These are phyloP conservation scores for Hirudinaria manillensis DNA, from an alignment of 2,888 invertebrate species.

Conservation along the genomic window DNA sequence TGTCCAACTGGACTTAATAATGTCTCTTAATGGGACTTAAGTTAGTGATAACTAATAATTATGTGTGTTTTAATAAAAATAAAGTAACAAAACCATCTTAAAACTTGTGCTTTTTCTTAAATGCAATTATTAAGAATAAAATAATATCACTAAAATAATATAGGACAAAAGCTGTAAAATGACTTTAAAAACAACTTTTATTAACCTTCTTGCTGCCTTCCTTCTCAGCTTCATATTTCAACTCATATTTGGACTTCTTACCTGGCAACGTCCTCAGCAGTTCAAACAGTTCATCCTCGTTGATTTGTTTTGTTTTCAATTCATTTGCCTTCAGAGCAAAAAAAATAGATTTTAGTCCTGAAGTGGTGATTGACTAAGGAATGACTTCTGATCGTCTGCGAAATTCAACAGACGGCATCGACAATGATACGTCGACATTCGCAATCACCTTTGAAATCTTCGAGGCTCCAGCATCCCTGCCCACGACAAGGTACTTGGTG, in stretches of 20 bases:
- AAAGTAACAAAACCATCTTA: no score
- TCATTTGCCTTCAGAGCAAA: slow-evolving; percentile 45
- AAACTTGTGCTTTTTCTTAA: no score
- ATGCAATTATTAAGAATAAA: no score
- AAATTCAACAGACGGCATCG: no score
- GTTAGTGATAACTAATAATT: no score
- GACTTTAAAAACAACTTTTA: neutral
- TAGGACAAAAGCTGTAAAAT: neutral
- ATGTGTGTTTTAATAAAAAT: no score
- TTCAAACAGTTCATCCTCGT: slow-evolving; percentile 76
- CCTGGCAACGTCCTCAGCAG: slow-evolving; percentile 62
- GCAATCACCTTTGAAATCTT: slow-evolving; percentile 67
- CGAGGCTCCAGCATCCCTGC: slow-evolving; percentile 77
- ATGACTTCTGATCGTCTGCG: no score
- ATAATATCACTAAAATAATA: neutral
- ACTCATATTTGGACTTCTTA: slow-evolving; percentile 50
- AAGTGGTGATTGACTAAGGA: no score
- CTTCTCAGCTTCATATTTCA: slow-evolving; percentile 43
- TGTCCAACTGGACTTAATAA: no score
- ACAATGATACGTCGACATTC: neutral
- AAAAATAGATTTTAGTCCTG: no score
- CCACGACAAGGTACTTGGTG: slow-evolving; percentile 75
- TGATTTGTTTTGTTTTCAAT: slow-evolving; percentile 67
- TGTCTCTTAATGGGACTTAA: no score
- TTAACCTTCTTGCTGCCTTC: slow-evolving; percentile 5